phyloP scores from a whole-genome alignment of 2,113 vertebrate species.

The Psittacara wagleri region DNA sequence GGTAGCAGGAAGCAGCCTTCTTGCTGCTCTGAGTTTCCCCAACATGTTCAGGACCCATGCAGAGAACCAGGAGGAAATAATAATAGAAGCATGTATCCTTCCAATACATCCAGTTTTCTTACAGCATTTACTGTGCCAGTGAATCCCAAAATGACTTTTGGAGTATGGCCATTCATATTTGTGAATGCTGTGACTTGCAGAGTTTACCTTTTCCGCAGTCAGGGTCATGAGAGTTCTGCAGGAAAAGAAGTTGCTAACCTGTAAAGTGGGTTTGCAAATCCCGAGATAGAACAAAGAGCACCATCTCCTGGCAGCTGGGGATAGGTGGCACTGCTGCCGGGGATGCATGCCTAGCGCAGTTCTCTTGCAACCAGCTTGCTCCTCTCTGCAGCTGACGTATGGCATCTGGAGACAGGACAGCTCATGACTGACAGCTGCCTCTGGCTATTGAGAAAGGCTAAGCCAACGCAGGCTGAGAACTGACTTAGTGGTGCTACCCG shows the following conservation, averaged over 20 bases:
- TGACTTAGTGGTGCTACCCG: not conserved
- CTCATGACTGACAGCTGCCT: not conserved
- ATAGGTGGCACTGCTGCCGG: not conserved
- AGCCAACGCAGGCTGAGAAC: not conserved
- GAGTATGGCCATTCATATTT: rapidly evolving
- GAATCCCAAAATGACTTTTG: not conserved
- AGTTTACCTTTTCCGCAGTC: not conserved
- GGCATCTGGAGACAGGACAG: not conserved
- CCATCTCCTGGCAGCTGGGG: conserved; percentile 59
- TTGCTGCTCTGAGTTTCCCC: not conserved
- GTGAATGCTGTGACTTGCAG: not conserved
- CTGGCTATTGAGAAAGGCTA: not conserved
- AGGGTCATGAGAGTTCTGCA: not conserved
- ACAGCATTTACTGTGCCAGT: not conserved
- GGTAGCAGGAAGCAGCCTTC: not conserved
- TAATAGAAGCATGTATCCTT: not conserved
- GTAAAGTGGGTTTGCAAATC: not conserved
- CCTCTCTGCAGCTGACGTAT: not conserved
- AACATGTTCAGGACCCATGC: not conserved
- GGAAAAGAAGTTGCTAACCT: not conserved
- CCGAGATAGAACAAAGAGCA: conserved; percentile 46
- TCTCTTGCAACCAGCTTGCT: not conserved
- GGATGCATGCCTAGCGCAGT: rapidly evolving
- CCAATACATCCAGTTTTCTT: not conserved
- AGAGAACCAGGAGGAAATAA: not conserved